Evolutionary conservation across 2,113 vertebrate genomes (phyloP), one percentile per base, ranked within the genome.

Genomic region (Oreochromis spilurus): DNA sequence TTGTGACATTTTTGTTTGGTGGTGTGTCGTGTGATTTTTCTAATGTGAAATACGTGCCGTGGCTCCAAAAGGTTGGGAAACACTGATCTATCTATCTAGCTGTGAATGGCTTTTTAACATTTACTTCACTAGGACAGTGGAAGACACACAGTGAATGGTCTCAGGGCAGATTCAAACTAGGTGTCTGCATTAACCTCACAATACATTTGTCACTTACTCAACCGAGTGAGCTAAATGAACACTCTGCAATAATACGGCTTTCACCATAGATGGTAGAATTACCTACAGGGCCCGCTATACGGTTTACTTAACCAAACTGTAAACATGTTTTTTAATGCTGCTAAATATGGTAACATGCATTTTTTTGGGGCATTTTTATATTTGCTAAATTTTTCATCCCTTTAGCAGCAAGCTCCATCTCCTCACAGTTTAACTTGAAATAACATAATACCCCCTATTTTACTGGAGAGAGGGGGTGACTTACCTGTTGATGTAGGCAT

Each of bases 401-500:
- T 45, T 45, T 72, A 72, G 83, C 26, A 85, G 88, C 60, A 79
- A 26, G 34, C 19, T 17, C 60, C 58, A 52, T 14, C 11, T 38
- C 53, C 45, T 87, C 7, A 34, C n/a, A 48, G 55, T 24, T 85
- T 24, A 19, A 82, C 81, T 80, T 43, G 36, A 65, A 38, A 65
- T 38, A 65, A 65, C 19, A 65, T 8, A 65, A 38, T 7, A n/a
- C 34, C 67, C 38, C 67, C 38, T 72, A 21, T 72, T 65, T 12
- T 43, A 45, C 21, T 72, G 21, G 40, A 17, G 43, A 50, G 13
- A 43, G 5, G 4, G 19, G 2, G 21, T 7, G 26, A 17, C 55
- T 83, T 94, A 98, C 99, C 97, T 98, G 95, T 96, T 98, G 87
- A 99, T 97, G 94, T 99, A 99, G 60, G 98, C 97, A 0, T 98